A percentile compares a stretch with the other conserved stretches of the same genome.
Conservation (phyloP, 2,797 vertebrate species). For the Phalloptychus januarius region DNA sequence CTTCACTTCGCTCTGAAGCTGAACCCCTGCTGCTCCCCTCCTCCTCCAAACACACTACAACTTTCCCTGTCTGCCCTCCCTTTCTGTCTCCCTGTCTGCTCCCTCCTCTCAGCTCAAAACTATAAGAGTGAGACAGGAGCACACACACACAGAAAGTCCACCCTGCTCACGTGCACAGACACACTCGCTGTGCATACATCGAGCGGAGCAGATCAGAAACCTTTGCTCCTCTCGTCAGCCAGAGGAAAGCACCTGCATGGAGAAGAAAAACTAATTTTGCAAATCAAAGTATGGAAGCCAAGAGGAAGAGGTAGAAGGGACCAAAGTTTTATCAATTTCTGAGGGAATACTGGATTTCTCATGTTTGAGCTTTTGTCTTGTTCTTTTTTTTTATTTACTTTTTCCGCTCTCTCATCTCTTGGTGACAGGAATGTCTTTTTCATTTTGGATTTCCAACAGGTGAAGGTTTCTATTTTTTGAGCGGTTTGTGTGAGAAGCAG, state of each 20-base stretch:
- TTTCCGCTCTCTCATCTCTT: constrained; percentile 44
- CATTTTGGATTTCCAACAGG: constrained; percentile 55
- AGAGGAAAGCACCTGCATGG: constrained; percentile 53
- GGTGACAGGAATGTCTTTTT: constrained; percentile 59
- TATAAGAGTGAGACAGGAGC: constrained; percentile 63
- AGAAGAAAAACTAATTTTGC: constrained; percentile 35
- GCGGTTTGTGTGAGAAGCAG: constrained; percentile 46
- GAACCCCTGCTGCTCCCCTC: constrained; percentile 37
- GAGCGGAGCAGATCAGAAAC: constrained; percentile 59
- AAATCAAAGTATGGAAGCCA: constrained; percentile 62
- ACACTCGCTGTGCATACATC: constrained; percentile 59
- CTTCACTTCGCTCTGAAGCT: constrained; percentile 59
- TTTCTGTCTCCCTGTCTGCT: constrained; percentile 38
- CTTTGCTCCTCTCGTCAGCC: constrained; percentile 43
- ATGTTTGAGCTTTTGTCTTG: constrained; percentile 47
- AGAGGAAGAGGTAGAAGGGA: constrained; percentile 53
- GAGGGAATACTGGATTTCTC: constrained; percentile 61
- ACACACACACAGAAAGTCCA: constrained; percentile 49
- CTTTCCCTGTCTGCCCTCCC: constrained; percentile 53
- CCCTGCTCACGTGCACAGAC: constrained; percentile 49
- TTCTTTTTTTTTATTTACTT: constrained; percentile 25
- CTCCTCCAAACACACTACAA: constrained; percentile 49
- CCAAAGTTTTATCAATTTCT: constrained; percentile 30
- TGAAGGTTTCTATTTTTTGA: constrained; percentile 51
- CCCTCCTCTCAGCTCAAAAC: constrained; percentile 61